These are phyloP conservation scores for Parasteatoda tepidariorum DNA, from an alignment of 1,140 invertebrate species.

Conservation along the genomic window DNA sequence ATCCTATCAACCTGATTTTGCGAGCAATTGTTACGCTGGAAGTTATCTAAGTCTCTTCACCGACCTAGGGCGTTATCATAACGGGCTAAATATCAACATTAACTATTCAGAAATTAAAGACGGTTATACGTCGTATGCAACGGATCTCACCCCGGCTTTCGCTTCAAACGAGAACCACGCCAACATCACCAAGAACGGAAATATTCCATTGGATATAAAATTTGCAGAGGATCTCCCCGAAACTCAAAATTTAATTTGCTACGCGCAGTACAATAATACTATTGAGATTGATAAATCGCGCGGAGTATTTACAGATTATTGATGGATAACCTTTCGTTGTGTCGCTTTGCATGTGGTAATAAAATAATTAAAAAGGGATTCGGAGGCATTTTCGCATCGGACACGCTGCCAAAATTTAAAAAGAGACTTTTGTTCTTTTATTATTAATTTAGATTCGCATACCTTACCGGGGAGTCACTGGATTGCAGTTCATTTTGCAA, in stretches of 20 bases:
- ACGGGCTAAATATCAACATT: no score
- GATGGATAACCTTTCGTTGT: not conserved
- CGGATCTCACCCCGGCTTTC: not conserved
- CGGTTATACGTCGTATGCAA: not conserved
- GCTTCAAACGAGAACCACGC: not conserved
- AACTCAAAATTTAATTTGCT: not conserved
- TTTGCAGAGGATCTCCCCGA: not conserved
- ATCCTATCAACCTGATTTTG: no score
- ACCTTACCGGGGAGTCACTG: not conserved
- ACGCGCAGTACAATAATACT: not conserved
- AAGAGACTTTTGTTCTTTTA: not conserved
- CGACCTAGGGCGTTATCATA: no score
- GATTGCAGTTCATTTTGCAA: not conserved
- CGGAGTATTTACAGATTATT: not conserved
- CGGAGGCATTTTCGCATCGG: not conserved
- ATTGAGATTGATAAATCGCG: slow-evolving; percentile 8
- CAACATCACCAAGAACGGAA: not conserved
- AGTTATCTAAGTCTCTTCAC: no score
- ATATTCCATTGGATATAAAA: not conserved
- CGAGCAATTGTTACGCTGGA: no score
- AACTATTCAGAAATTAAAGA: no score
- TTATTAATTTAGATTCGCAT: not conserved
- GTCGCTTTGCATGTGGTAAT: not conserved
- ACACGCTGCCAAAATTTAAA: not conserved
- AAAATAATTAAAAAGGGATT: not conserved